Conservation (phyloP, 2,113 vertebrate genomes). For the Mionectes macconnelli region DNA sequence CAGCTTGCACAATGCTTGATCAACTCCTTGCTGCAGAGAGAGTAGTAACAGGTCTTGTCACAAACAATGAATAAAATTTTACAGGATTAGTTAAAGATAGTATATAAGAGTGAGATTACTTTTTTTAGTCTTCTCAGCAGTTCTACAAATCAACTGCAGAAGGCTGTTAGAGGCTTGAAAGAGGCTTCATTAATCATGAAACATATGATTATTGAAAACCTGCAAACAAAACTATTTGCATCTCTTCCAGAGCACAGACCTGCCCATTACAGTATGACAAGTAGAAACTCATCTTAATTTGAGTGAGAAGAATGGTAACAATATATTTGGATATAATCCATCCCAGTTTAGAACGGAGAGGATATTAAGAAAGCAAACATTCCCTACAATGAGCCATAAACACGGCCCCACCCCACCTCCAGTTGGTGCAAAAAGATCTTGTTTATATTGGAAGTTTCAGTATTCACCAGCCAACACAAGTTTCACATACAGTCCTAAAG, state of each 20-base stretch:
- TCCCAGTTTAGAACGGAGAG: not conserved
- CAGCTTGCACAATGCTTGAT: conserved; percentile 48
- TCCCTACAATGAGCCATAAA: not conserved
- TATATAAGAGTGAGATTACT: conserved; percentile 13
- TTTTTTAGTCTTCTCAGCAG: conserved; percentile 38
- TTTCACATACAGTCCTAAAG: conserved; percentile 8
- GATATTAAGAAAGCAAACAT: not conserved
- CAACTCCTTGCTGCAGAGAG: not conserved
- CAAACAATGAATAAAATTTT: conserved; percentile 50
- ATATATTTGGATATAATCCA: conserved; percentile 27
- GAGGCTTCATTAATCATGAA: conserved; percentile 52
- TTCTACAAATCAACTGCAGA: conserved; percentile 14
- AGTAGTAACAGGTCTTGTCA: conserved; percentile 39
- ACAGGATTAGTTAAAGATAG: conserved; percentile 34
- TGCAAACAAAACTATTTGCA: conserved; percentile 49
- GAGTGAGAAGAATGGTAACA: conserved; percentile 15
- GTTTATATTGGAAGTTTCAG: conserved; percentile 1
- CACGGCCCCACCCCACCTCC: not conserved
- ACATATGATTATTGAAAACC: conserved; percentile 61
- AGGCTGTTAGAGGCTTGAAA: conserved; percentile 38
- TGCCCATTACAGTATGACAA: conserved; percentile 44
- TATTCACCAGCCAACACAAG: not conserved
- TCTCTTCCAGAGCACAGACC: conserved; percentile 26
- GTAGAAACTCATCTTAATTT: conserved; percentile 7
- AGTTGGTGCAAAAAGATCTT: not conserved